These are phyloP conservation scores for Tragelaphus buxtoni DNA, from an alignment of 2,113 vertebrate species.

Conservation along the genomic window DNA sequence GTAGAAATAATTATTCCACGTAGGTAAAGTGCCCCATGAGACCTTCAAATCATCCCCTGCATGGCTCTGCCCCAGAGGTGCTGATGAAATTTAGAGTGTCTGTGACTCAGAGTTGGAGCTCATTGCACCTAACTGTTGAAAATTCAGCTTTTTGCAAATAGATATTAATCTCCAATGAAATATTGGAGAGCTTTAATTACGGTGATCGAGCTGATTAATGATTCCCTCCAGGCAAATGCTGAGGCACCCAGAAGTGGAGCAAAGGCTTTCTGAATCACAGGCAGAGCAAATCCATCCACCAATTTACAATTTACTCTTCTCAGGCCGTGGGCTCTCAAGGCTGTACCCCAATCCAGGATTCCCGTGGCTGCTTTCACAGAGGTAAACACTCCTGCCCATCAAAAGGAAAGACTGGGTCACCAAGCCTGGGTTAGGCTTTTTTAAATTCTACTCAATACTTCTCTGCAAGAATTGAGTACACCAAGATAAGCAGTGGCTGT, in stretches of 20 bases:
- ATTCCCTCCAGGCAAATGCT: conserved; percentile 23
- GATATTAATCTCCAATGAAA: conserved; percentile 74
- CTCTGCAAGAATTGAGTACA: not conserved
- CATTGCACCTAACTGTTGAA: conserved; percentile 43
- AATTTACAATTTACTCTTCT: not conserved
- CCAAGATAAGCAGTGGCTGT: not conserved
- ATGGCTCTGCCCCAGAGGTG: not conserved
- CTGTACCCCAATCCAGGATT: not conserved
- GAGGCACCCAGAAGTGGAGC: conserved; percentile 32
- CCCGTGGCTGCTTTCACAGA: not conserved
- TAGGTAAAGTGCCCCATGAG: not conserved
- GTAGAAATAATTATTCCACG: not conserved
- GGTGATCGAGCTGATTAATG: conserved; percentile 65
- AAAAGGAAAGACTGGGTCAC: not conserved
- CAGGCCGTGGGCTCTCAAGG: not conserved
- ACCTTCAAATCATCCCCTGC: not conserved
- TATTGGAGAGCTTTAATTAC: conserved; percentile 73
- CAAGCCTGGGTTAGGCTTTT: not conserved
- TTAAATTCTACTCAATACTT: not conserved
- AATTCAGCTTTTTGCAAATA: conserved; percentile 69
- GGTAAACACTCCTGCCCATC: not conserved
- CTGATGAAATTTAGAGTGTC: not conserved
- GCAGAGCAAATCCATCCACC: not conserved
- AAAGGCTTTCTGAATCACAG: conserved; percentile 1
- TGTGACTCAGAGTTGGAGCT: not conserved